A percentile compares a stretch with the other conserved stretches of the same genome.
These are phyloP conservation scores for Heliconius cydno DNA, from an alignment of 2,888 invertebrate genomes.

Conservation along the genomic window DNA sequence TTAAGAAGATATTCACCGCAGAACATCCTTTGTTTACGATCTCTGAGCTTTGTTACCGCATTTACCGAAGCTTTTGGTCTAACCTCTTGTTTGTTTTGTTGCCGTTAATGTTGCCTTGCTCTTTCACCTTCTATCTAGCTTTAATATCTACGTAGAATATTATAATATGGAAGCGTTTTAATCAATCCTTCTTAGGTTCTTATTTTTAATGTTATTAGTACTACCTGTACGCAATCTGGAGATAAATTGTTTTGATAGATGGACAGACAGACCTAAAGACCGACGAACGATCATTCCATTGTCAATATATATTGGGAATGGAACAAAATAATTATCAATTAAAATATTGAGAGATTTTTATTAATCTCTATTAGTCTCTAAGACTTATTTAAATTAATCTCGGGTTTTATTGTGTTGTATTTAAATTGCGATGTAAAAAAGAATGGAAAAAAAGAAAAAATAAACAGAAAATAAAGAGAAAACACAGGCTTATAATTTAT, in stretches of 20 bases:
- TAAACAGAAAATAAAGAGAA: not conserved
- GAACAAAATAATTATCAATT: too few species aligned
- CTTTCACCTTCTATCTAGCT: constrained; percentile 18
- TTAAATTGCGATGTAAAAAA: not conserved
- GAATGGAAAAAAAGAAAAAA: not conserved
- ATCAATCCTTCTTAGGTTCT: not conserved
- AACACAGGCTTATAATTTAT: not conserved
- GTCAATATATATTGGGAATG: too few species aligned
- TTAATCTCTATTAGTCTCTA: too few species aligned
- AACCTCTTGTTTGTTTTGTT: constrained; percentile 30
- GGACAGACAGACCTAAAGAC: too few species aligned
- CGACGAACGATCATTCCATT: too few species aligned
- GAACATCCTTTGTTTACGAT: constrained; percentile 25
- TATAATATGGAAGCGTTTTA: not conserved
- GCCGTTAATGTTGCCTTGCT: constrained; percentile 20
- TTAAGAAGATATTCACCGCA: constrained; percentile 18
- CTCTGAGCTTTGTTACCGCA: constrained; percentile 35
- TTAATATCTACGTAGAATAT: not conserved
- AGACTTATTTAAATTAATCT: too few species aligned
- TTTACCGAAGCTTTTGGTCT: constrained; percentile 30
- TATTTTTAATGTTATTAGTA: too few species aligned
- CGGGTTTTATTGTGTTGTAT: too few species aligned
- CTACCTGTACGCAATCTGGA: too few species aligned
- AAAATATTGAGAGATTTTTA: too few species aligned
- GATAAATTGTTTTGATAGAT: too few species aligned